Evolutionary conservation across 2,113 vertebrate genomes (phyloP).

Genomic region (Eupsittula cactorum): DNA sequence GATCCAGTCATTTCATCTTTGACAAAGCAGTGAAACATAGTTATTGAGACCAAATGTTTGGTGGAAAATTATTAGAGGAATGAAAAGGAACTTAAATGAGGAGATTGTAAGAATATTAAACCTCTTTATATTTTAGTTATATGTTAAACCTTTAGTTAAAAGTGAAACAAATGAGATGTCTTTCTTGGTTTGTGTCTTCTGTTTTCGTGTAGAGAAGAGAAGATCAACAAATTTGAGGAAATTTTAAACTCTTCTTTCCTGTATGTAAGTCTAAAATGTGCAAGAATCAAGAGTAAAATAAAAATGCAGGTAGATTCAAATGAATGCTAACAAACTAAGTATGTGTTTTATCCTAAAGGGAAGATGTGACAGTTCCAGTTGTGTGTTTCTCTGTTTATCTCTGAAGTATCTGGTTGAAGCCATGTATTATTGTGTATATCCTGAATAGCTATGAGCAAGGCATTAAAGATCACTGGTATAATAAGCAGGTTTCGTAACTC

Average conservation of each 20-base stretch:
- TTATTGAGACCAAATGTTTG: background rate
- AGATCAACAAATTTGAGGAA: background rate
- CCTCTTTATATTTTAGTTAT: background rate
- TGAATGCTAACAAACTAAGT: background rate
- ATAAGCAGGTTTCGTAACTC: background rate
- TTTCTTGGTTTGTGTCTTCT: background rate
- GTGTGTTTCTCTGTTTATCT: background rate
- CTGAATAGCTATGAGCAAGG: background rate
- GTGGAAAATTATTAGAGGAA: background rate
- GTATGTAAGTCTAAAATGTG: background rate
- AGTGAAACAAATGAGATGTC: background rate
- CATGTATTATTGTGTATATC: background rate
- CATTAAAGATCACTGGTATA: background rate
- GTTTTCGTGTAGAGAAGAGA: background rate
- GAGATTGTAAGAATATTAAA: background rate
- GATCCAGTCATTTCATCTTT: background rate
- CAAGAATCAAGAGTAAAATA: background rate
- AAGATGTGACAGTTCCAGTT: background rate
- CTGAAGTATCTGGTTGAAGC: background rate
- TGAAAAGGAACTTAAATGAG: background rate
- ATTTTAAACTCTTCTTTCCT: background rate
- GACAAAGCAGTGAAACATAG: background rate
- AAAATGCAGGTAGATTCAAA: background rate
- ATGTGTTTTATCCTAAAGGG: background rate
- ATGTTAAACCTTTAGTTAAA: background rate